These are phyloP conservation scores for Drosophila cracens DNA, from an alignment of 2,888 invertebrate species.

Conservation along the genomic window DNA sequence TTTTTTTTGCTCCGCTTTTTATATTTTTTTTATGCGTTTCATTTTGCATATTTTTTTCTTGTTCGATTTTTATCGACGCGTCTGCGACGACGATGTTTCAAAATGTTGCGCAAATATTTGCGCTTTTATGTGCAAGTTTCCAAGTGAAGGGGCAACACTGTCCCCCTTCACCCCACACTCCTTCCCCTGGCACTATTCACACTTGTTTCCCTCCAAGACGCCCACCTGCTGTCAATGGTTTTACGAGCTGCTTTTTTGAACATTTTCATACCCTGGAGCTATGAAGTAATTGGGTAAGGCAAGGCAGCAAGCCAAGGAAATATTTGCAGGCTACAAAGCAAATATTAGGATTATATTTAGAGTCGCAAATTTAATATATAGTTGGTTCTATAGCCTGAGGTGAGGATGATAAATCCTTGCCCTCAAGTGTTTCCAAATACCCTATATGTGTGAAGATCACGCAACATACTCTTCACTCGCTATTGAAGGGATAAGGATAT, in stretches of 20 bases:
- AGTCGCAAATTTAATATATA: not conserved
- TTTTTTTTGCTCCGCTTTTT: conserved; percentile 21
- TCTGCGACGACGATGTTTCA: conserved; percentile 64
- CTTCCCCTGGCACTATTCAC: not conserved
- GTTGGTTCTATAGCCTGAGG: not conserved
- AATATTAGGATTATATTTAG: not conserved
- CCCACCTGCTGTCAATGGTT: conserved; percentile 10
- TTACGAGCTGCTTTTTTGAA: not conserved
- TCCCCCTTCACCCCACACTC: not conserved
- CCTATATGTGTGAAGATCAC: not conserved
- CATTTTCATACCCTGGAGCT: conserved; percentile 1
- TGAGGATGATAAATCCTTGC: fast-evolving
- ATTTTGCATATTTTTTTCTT: conserved; percentile 74
- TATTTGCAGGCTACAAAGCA: not conserved
- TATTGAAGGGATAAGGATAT: not conserved
- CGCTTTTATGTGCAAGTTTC: conserved; percentile 76
- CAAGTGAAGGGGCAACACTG: conserved; percentile 21
- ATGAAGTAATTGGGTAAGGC: not conserved
- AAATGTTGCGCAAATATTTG: conserved; percentile 79
- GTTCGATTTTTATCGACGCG: conserved; percentile 74
- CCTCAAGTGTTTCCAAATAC: not conserved
- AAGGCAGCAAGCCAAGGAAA: not conserved
- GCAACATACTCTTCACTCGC: not conserved
- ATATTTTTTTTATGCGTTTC: conserved; percentile 54
- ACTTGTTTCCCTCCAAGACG: not conserved